Percentiles rank a stretch among this genome's conserved stretches.
Conservation (phyloP, 2,888 invertebrate genomes). For the Volucella bombylans region DNA sequence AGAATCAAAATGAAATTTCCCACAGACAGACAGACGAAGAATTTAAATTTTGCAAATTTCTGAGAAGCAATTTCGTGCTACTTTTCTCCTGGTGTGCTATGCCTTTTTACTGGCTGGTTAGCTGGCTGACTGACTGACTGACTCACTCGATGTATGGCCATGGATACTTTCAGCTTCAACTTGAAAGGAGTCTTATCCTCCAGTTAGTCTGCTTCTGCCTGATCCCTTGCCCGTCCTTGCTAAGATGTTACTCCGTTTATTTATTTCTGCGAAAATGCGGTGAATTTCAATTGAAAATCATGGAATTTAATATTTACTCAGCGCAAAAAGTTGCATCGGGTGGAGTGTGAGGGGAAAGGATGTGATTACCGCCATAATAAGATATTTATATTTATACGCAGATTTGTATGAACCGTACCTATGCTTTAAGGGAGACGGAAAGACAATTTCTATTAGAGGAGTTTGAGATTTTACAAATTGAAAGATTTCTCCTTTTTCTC, state of each 20-base stretch:
- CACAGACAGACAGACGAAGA: conserved; percentile 70
- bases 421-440: not conserved
- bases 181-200: no score
- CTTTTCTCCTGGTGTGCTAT: conserved; percentile 1
- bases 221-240: not conserved
- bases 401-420: not conserved
- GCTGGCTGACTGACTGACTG: no score
- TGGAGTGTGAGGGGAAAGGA: not conserved
- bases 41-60: conserved; percentile 70
- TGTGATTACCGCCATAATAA: not conserved
- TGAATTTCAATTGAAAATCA: conserved; percentile 61
- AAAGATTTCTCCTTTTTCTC: no score
- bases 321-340: conserved; percentile 3
- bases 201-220: no score
- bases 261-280: conserved; percentile 28
- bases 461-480: no score
- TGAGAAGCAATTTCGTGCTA: conserved; percentile 63
- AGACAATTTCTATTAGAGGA: not conserved
- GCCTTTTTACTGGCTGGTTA: not conserved
- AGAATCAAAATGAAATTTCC: conserved; percentile 69
- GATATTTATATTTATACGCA: not conserved
- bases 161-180: no score
- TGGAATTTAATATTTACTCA: conserved; percentile 41
- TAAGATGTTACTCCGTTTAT: conserved; percentile 57
- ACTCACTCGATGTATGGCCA: no score